A percentile compares a stretch with the other conserved stretches of the same genome.
Conservation (phyloP, 2,113 vertebrate genomes). For the Amphiprion ocellaris region DNA sequence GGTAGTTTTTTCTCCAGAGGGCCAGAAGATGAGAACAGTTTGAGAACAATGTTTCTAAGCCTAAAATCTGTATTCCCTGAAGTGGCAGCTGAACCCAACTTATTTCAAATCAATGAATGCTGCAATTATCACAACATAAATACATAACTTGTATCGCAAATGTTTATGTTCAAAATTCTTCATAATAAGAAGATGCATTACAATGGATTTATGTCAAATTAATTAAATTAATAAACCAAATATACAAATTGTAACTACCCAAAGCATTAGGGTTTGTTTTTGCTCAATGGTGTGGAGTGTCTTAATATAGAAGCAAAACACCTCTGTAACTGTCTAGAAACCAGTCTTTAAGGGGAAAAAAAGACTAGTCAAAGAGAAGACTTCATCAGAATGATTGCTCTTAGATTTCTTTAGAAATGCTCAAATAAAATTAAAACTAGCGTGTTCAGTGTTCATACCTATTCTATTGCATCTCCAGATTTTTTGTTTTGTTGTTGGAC, state of each 20-base stretch:
- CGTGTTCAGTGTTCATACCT: too few relatives aligned
- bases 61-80: neutral
- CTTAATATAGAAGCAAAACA: too few relatives aligned
- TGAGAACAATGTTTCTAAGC: neutral
- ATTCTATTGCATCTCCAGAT: neutral
- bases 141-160: neutral
- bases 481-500: neutral
- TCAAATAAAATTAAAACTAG: neutral
- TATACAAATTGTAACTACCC: too few relatives aligned
- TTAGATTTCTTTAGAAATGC: neutral
- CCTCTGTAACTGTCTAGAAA: too few relatives aligned
- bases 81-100: neutral
- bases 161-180: too few relatives aligned
- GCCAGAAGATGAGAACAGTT: neutral
- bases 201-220: neutral
- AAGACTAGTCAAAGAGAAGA: too few relatives aligned
- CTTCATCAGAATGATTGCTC: neutral
- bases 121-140: neutral
- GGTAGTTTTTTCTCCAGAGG: slow-evolving; percentile 22
- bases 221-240: too few relatives aligned
- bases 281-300: too few relatives aligned
- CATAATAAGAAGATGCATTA: neutral
- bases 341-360: too few relatives aligned
- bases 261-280: too few relatives aligned
- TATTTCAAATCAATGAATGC: neutral